phyloP scores from a whole-genome alignment of 1,140 invertebrate species.

The Solenopsis invicta region DNA sequence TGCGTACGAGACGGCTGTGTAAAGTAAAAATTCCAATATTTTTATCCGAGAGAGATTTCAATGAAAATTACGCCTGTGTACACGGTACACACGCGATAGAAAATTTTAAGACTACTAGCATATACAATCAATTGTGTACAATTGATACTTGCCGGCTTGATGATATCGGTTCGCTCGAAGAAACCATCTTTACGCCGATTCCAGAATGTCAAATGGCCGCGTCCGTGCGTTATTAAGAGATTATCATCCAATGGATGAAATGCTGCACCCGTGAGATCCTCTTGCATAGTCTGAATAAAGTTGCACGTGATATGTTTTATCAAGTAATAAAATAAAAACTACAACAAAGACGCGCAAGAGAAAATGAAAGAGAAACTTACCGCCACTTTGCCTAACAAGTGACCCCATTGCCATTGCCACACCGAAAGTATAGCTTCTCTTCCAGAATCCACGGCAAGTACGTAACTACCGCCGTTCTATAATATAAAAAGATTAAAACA shows the following conservation, averaged over 20 bases:
- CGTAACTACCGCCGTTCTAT: conserved; percentile 96
- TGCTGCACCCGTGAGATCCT: conserved; percentile 95
- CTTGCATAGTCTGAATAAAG: conserved; percentile 91
- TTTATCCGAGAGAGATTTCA: too few relatives aligned
- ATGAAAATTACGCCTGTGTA: conserved; percentile 12
- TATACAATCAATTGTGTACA: not conserved
- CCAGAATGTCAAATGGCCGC: conserved; percentile 97
- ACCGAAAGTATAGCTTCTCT: conserved; percentile 95
- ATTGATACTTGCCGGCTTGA: conserved; percentile 90
- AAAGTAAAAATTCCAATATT: not conserved
- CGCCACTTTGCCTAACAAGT: conserved; percentile 95
- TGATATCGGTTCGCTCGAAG: conserved; percentile 95
- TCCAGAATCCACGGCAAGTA: conserved; percentile 94
- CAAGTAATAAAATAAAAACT: not conserved
- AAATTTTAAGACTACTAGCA: not conserved
- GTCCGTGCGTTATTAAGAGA: conserved; percentile 96
- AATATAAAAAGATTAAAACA: not conserved
- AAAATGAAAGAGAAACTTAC: conserved; percentile 87
- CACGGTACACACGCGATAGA: too few relatives aligned
- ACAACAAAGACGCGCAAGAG: not conserved
- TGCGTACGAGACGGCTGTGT: conserved; percentile 92
- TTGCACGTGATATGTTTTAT: not conserved
- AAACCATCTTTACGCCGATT: conserved; percentile 95
- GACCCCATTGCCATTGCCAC: conserved; percentile 97
- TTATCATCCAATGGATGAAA: conserved; percentile 98